These are phyloP conservation scores for Ellobius talpinus DNA, from an alignment of 2,113 vertebrate genomes.

Conservation along the genomic window DNA sequence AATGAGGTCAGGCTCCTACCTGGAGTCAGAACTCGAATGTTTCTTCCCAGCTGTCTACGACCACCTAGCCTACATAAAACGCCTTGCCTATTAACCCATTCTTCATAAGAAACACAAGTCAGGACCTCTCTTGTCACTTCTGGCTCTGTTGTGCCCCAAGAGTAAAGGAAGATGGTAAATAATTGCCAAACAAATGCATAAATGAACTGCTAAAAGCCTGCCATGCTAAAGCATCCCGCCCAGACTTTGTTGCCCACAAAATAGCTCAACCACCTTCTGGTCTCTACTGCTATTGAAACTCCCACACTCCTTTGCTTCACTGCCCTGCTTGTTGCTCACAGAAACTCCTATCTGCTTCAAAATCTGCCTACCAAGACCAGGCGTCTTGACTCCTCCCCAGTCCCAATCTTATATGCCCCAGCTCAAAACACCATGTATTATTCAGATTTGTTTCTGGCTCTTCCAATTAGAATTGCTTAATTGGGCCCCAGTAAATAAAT, in stretches of 20 bases:
- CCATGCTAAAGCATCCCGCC: not conserved
- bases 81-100: not conserved
- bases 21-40: not conserved
- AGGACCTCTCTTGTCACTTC: not conserved
- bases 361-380: not conserved
- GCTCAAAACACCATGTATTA: not conserved
- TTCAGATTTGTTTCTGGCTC: slow-evolving; percentile 32
- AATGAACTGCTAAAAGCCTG: not conserved
- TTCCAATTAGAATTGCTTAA: not conserved
- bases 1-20: not conserved
- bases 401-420: not conserved
- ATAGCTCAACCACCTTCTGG: not conserved
- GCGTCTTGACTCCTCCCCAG: not conserved
- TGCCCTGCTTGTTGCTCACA: not conserved
- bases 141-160: not conserved
- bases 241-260: not conserved
- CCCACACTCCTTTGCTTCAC: not conserved
- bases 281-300: not conserved
- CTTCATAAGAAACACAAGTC: not conserved
- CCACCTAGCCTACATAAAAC: not conserved
- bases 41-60: not conserved
- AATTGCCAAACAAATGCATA: not conserved
- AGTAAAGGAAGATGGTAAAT: not conserved
- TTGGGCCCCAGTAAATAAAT: not conserved
- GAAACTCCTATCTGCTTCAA: not conserved